Percentiles rank a stretch among this genome's conserved stretches.
Evolutionary conservation across 2,888 invertebrate species (phyloP).

Genomic region (Phlogophora meticulosa): DNA sequence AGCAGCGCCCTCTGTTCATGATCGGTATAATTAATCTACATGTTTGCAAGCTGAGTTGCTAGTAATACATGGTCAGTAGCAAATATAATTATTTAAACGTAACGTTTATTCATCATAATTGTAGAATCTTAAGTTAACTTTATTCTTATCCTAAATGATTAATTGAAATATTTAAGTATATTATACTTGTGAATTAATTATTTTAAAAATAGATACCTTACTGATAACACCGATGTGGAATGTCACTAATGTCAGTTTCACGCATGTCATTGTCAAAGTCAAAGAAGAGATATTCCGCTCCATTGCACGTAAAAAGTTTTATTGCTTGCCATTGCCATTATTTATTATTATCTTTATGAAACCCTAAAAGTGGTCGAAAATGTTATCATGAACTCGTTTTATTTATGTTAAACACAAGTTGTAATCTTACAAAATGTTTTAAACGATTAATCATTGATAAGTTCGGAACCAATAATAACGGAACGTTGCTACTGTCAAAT

Average conservation of each 20-base stretch:
- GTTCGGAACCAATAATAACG: not conserved
- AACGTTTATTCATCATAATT: not conserved
- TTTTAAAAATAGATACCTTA: not conserved
- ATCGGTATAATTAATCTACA: slow-evolving; percentile 7
- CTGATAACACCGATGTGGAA: not conserved
- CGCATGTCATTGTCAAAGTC: slow-evolving; percentile 19
- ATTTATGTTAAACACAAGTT: too few relatives aligned
- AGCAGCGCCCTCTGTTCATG: slow-evolving; percentile 51
- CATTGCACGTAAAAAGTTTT: slow-evolving; percentile 18
- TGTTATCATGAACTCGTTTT: not conserved
- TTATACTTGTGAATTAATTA: not conserved
- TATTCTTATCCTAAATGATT: not conserved
- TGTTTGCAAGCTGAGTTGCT: slow-evolving; percentile 24
- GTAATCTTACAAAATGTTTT: not conserved
- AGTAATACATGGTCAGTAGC: not conserved
- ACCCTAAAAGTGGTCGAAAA: not conserved
- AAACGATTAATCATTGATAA: not conserved
- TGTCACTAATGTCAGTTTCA: slow-evolving; percentile 15
- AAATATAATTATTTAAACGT: not conserved
- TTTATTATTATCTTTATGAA: not conserved
- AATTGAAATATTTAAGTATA: not conserved
- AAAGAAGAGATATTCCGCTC: slow-evolving; percentile 8
- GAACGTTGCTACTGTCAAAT: slow-evolving; percentile 40
- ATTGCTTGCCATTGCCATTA: too few relatives aligned
- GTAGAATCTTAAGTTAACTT: not conserved